Evolutionary conservation across 2,888 invertebrate species (phyloP).

Genomic region (Strigamia maritima): DNA sequence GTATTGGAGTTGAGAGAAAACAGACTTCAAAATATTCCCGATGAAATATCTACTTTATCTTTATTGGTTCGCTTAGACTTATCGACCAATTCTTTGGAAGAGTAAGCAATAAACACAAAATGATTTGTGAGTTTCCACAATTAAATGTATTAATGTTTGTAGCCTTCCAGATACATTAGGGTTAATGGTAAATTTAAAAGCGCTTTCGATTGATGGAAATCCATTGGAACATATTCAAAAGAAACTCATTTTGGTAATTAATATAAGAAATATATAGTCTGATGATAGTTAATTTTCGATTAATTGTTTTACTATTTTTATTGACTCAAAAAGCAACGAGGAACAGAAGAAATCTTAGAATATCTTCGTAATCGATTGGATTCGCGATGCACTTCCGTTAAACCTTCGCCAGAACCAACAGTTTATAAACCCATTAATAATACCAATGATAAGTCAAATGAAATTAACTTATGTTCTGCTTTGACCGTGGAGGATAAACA

Average conservation of each 20-base stretch:
- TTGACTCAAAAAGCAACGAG: no score
- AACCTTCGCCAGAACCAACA: background rate
- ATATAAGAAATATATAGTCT: no score
- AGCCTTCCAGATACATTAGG: slow-evolving; percentile 68
- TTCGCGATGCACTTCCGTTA: background rate
- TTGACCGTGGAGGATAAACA: background rate
- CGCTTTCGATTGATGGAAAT: slow-evolving; percentile 81
- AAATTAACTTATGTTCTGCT: background rate
- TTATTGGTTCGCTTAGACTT: slow-evolving; percentile 77
- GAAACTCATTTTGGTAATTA: slow-evolving; percentile 68
- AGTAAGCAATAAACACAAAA: slow-evolving; percentile 48
- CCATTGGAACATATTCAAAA: slow-evolving; percentile 74
- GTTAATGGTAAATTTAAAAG: slow-evolving; percentile 71
- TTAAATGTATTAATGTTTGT: slow-evolving; percentile 32
- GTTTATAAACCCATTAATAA: background rate
- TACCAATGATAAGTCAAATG: background rate
- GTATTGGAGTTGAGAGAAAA: slow-evolving; percentile 43
- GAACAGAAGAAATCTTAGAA: background rate
- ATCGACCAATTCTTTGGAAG: slow-evolving; percentile 67
- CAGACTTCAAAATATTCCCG: slow-evolving; percentile 56
- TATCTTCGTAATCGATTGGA: background rate
- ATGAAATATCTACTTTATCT: slow-evolving; percentile 71
- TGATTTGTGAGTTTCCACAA: background rate
- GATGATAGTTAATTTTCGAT: no score
- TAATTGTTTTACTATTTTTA: no score